Percentiles rank a stretch among this genome's conserved stretches.
These are phyloP conservation scores for Tillus elongatus DNA, from an alignment of 2,888 invertebrate species.

Conservation along the genomic window DNA sequence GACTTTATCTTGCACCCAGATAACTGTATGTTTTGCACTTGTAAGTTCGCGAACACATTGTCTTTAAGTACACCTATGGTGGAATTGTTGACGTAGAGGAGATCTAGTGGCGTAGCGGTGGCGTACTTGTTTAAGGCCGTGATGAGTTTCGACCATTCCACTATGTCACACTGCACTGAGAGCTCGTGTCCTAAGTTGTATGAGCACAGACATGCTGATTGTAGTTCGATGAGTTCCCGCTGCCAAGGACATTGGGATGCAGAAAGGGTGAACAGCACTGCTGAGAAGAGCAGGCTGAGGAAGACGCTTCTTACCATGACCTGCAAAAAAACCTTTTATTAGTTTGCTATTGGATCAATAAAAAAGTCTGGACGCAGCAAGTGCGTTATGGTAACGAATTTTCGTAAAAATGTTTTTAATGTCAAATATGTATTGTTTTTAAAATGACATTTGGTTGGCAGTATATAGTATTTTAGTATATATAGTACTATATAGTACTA, in stretches of 20 bases:
- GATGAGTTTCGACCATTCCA: conserved; percentile 68
- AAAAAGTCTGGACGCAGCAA: too few relatives aligned
- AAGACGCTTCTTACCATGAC: conserved; percentile 34
- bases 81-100: conserved; percentile 83
- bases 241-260: conserved; percentile 80
- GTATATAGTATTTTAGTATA: too few relatives aligned
- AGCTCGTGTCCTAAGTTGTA: conserved; percentile 76
- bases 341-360: too few relatives aligned
- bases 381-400: too few relatives aligned
- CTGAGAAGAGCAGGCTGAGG: conserved; percentile 27
- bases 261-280: conserved; percentile 27
- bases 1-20: conserved; percentile 70
- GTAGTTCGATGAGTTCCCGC: conserved; percentile 61
- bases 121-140: conserved; percentile 63
- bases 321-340: conserved; percentile 31
- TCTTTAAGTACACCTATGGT: conserved; percentile 60
- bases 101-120: conserved; percentile 60
- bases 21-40: conserved; percentile 73
- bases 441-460: too few relatives aligned
- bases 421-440: too few relatives aligned
- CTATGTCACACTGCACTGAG: conserved; percentile 85
- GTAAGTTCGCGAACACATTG: conserved; percentile 59
- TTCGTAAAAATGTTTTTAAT: too few relatives aligned
- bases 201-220: conserved; percentile 79
- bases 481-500: too few relatives aligned